These are phyloP conservation scores for Paracentrotus lividus DNA, from an alignment of 53 echinoderm and acorn worm species.

Conservation along the genomic window DNA sequence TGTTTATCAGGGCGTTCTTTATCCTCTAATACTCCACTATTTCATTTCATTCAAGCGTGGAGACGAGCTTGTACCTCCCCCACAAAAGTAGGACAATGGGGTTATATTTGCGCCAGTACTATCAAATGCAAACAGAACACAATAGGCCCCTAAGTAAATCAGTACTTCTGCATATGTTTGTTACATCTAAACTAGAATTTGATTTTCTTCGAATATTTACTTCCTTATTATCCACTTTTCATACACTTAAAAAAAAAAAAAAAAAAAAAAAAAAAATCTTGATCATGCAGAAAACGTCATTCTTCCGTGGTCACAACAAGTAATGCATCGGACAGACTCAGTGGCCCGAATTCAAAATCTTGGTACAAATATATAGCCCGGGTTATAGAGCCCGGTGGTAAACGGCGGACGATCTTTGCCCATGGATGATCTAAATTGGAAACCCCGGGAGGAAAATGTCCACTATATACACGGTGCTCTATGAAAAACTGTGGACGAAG, in stretches of 20 bases:
- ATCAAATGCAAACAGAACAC: slow-evolving; percentile 7
- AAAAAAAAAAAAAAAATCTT: too few relatives aligned
- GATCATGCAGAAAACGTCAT: too few relatives aligned
- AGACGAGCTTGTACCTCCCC: background rate
- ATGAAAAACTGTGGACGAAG: too few relatives aligned
- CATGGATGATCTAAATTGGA: background rate
- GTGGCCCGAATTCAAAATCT: too few relatives aligned
- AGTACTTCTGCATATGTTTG: background rate
- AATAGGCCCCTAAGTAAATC: background rate
- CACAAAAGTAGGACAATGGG: background rate
- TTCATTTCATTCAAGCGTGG: background rate
- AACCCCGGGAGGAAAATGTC: background rate
- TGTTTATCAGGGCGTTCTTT: background rate
- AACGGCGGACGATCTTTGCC: too few relatives aligned
- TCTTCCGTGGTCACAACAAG: too few relatives aligned
- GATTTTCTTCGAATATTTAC: background rate
- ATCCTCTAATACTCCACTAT: background rate
- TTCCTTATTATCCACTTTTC: background rate
- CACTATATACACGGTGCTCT: too few relatives aligned
- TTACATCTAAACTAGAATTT: background rate
- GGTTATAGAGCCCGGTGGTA: too few relatives aligned
- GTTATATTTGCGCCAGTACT: background rate
- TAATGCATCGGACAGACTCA: too few relatives aligned
- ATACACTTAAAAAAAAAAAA: too few relatives aligned
- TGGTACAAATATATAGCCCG: too few relatives aligned